Conservation (phyloP, 1,140 invertebrate genomes). For the Procambarus virginalis region DNA sequence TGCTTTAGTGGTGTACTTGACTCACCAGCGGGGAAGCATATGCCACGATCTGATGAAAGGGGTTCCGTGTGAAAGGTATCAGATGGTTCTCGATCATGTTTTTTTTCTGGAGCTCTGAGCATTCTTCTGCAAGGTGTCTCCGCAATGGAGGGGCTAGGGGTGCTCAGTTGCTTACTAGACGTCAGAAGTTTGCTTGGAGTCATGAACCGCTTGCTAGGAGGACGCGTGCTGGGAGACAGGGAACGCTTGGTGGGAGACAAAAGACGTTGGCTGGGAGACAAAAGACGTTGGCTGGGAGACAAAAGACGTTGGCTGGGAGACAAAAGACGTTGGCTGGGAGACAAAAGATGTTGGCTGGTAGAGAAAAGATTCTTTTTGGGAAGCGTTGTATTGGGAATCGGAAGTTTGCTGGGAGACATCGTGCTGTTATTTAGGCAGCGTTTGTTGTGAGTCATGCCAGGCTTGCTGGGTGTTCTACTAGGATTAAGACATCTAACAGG, state of each 20-base stretch:
- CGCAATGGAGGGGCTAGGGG: too few species aligned
- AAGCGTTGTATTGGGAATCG: too few species aligned
- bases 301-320: background rate
- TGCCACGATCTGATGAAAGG: background rate
- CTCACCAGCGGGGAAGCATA: background rate
- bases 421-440: background rate
- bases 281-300: too few species aligned
- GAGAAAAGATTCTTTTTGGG: too few species aligned
- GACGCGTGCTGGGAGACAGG: background rate
- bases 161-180: background rate
- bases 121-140: background rate
- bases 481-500: background rate
- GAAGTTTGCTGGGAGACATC: background rate
- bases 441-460: background rate
- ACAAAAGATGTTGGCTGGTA: too few species aligned
- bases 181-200: background rate
- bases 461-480: background rate
- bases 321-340: too few species aligned
- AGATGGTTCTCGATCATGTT: too few species aligned
- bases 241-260: background rate
- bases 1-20: background rate
- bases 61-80: background rate
- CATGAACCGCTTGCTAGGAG: background rate
- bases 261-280: too few species aligned
- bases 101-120: too few species aligned